Percentiles rank a stretch among this genome's conserved stretches.
phyloP scores from a whole-genome alignment of 2,797 vertebrate genomes.

The Molossus molossus region DNA sequence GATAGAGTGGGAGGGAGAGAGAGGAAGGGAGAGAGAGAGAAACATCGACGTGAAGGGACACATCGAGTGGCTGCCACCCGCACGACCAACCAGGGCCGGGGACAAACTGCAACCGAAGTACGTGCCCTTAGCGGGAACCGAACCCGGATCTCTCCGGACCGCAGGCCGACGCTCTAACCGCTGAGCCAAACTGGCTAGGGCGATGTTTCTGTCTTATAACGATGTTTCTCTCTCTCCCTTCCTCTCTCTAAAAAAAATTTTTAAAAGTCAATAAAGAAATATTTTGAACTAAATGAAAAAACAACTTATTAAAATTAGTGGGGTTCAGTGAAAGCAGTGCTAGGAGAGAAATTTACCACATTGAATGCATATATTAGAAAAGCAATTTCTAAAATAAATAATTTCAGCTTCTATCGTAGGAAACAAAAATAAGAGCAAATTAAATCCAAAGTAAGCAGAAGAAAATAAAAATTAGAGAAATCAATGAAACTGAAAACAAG shows the following conservation, averaged over 20 bases:
- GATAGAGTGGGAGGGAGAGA: no score
- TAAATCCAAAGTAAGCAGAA: slow-evolving; percentile 30
- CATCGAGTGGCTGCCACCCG: no score
- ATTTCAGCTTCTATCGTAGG: not conserved
- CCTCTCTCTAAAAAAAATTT: no score
- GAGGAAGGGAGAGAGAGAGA: no score
- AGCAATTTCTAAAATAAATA: not conserved
- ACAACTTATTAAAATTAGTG: slow-evolving; percentile 47
- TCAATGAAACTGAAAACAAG: slow-evolving; percentile 13
- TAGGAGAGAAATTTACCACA: slow-evolving; percentile 7
- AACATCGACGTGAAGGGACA: no score
- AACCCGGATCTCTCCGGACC: no score
- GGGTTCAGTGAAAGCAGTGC: slow-evolving; percentile 3
- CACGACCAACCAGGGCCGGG: no score
- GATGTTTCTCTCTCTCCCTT: not conserved
- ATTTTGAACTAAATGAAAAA: slow-evolving; percentile 67
- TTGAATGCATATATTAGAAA: no score
- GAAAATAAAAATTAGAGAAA: slow-evolving; percentile 47
- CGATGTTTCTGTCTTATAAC: not conserved
- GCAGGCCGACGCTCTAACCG: no score
- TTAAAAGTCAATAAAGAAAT: not conserved
- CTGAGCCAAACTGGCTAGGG: no score
- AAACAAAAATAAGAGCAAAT: slow-evolving; percentile 41
- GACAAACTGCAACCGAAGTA: no score
- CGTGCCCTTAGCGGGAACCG: no score